Conservation (phyloP, 2,797 vertebrate genomes). For the Girardinus metallicus region DNA sequence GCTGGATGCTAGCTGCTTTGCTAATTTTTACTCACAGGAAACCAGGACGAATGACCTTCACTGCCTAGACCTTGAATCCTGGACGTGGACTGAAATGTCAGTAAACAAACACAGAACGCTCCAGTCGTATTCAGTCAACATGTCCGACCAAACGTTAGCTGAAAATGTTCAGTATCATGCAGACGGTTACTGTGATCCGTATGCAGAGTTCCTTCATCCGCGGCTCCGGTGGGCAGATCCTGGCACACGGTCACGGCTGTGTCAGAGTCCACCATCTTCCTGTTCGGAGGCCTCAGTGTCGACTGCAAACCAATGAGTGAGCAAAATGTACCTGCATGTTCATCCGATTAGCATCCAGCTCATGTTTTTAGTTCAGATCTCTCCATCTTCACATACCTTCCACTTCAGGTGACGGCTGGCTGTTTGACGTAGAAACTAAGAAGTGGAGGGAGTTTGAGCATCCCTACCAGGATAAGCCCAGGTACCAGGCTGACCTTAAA, state of each 20-base stretch:
- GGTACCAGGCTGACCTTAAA: conserved; percentile 72
- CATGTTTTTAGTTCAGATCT: neutral
- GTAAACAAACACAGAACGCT: neutral
- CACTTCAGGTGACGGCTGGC: conserved; percentile 90
- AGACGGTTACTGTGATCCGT: neutral
- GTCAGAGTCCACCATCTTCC: conserved; percentile 87
- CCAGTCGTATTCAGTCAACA: neutral
- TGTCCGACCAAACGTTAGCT: neutral
- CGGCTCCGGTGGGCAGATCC: conserved; percentile 87
- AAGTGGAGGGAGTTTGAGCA: conserved; percentile 90
- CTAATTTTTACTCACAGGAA: conserved; percentile 82
- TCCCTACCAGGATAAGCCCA: conserved; percentile 88
- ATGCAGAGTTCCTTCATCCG: conserved; percentile 65
- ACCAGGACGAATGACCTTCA: conserved; percentile 91
- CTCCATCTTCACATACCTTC: neutral
- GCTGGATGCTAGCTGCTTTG: neutral
- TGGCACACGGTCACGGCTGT: conserved; percentile 93
- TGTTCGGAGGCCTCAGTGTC: conserved; percentile 93
- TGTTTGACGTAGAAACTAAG: conserved; percentile 85
- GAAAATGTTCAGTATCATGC: neutral
- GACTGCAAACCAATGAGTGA: conserved; percentile 94
- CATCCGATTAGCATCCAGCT: neutral
- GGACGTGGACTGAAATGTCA: conserved; percentile 93
- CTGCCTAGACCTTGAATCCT: conserved; percentile 89
- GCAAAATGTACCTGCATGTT: conserved; percentile 21